A percentile compares a stretch with the other conserved stretches of the same genome.
Conservation (phyloP, 2,888 invertebrate species). For the Melinaea marsaeus region DNA sequence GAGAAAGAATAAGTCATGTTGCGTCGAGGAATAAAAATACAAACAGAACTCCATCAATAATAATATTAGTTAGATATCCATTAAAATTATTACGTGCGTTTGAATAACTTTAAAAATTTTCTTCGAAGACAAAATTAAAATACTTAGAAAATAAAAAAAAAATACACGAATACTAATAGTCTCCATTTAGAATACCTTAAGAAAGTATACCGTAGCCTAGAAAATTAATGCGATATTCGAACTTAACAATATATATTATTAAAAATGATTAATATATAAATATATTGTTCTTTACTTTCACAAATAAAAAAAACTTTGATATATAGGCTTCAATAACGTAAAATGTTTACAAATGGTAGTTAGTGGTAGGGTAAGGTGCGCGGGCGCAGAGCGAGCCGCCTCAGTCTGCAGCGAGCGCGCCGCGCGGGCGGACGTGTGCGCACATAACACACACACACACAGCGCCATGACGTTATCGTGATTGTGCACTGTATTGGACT, state of each 20-base stretch:
- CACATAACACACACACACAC: conserved; percentile 44
- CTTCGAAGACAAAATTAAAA: too few relatives aligned
- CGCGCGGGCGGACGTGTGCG: conserved; percentile 42
- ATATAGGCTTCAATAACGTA: conserved; percentile 12
- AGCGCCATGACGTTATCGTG: conserved; percentile 55
- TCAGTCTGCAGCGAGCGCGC: conserved; percentile 51
- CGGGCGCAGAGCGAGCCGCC: conserved; percentile 27
- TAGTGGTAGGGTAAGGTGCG: conserved; percentile 23
- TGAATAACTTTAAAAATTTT: too few relatives aligned
- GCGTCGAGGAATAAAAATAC: too few relatives aligned
- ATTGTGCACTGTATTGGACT: conserved; percentile 47
- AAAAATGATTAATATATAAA: conserved; percentile 2
- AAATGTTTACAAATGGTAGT: conserved; percentile 17
- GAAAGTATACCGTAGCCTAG: conserved; percentile 1
- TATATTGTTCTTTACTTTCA: conserved; percentile 1
- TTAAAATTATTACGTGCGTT: too few relatives aligned
- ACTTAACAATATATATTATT: conserved; percentile 5
- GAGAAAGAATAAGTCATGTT: too few relatives aligned
- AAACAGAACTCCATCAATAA: too few relatives aligned
- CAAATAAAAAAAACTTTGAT: conserved; percentile 3
- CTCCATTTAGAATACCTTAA: neutral
- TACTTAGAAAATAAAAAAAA: neutral
- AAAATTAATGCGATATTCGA: neutral
- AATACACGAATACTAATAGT: neutral
- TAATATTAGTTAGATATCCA: too few relatives aligned